Evolutionary conservation across 2,888 invertebrate species (phyloP).

Genomic region (Plagiodera versicolora): DNA sequence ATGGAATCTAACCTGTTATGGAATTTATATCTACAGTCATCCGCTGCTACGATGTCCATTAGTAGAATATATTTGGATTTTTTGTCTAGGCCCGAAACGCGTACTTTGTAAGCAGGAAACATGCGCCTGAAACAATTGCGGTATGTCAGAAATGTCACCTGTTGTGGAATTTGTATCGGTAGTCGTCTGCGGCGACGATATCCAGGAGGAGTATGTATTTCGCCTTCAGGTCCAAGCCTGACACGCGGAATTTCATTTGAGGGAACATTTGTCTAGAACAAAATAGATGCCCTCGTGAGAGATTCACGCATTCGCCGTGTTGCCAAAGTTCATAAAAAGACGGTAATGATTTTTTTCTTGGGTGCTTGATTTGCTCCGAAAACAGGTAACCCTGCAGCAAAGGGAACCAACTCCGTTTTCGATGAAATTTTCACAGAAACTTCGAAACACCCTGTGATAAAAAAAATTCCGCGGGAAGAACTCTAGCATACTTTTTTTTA

Average conservation of each 20-base stretch:
- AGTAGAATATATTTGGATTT: conserved; percentile 96
- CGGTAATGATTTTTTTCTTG: too few relatives aligned
- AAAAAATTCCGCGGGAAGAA: too few relatives aligned
- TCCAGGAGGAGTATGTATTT: conserved; percentile 99
- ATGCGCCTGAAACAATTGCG: conserved; percentile 80
- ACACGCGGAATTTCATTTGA: conserved; percentile 98
- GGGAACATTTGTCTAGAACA: conserved; percentile 98
- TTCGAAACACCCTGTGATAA: too few relatives aligned
- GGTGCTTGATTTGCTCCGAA: background rate
- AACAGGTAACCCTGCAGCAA: background rate
- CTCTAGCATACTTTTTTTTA: too few relatives aligned
- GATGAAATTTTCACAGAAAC: too few relatives aligned
- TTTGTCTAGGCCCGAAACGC: conserved; percentile 95
- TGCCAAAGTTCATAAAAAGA: too few relatives aligned
- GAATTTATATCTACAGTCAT: conserved; percentile 94
- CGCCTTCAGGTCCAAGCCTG: conserved; percentile 97
- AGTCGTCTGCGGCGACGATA: conserved; percentile 98
- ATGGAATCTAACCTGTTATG: conserved; percentile 78
- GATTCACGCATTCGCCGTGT: too few relatives aligned
- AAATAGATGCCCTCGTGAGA: conserved; percentile 1
- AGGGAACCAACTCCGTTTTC: too few relatives aligned
- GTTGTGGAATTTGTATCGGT: conserved; percentile 97
- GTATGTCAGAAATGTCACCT: conserved; percentile 60
- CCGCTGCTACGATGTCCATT: conserved; percentile 96
- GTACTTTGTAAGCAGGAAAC: conserved; percentile 97